Conservation (phyloP, 2,888 invertebrate genomes). For the Leptopilina drosophilae region DNA sequence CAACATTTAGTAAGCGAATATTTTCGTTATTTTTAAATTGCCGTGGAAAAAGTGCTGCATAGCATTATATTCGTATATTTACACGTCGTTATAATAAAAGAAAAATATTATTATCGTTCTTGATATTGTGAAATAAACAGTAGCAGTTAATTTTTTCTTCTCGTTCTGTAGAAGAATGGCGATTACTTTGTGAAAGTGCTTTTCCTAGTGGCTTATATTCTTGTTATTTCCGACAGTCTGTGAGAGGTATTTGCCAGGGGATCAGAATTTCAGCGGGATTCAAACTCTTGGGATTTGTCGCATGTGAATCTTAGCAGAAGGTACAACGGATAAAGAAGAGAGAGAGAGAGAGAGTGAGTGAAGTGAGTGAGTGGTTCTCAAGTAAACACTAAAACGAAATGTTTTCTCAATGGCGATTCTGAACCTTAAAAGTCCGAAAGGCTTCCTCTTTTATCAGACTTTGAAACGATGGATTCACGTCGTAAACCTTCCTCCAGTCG, state of each 20-base stretch:
- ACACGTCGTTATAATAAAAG: too few relatives aligned
- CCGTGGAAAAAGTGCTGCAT: too few relatives aligned
- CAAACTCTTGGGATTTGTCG: slow-evolving; percentile 36
- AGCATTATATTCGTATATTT: too few relatives aligned
- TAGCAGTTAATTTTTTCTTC: neutral
- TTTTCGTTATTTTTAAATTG: too few relatives aligned
- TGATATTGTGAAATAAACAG: neutral
- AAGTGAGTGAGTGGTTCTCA: slow-evolving; percentile 19
- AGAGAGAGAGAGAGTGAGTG: too few relatives aligned
- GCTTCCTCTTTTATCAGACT: slow-evolving; percentile 39
- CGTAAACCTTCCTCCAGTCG: slow-evolving; percentile 34
- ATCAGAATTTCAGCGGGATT: slow-evolving; percentile 11
- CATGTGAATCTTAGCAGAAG: slow-evolving; percentile 37
- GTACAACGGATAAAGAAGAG: neutral
- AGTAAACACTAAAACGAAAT: slow-evolving; percentile 40
- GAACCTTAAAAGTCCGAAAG: slow-evolving; percentile 6
- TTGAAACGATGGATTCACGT: slow-evolving; percentile 42
- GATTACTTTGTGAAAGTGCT: neutral
- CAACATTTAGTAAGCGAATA: too few relatives aligned
- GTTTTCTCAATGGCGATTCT: slow-evolving; percentile 34
- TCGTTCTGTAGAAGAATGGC: neutral
- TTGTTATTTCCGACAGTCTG: slow-evolving; percentile 14
- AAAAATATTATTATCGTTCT: too few relatives aligned
- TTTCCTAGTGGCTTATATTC: neutral
- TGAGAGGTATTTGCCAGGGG: slow-evolving; percentile 26